Evolutionary conservation across 2,888 invertebrate species (phyloP), one percentile per base, ranked within the genome.

Genomic region (Proisotoma minuta): DNA sequence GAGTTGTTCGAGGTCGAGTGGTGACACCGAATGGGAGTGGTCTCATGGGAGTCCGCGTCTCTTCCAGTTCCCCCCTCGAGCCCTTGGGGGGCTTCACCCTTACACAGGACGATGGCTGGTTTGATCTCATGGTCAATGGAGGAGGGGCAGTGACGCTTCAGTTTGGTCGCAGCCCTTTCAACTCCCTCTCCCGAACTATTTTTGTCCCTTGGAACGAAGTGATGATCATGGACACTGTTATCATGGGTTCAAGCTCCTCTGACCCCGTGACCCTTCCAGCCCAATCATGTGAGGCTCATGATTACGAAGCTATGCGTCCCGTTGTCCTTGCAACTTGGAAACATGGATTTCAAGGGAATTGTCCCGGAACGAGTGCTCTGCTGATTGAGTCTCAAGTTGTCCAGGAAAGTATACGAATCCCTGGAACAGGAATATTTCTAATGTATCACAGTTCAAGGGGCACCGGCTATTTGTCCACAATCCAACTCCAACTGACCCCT

Each of bases 51-150:
- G 96, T 97, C 8, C 84, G 97, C 70, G 96, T 99, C 3, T 91
- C 91, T 68, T 95, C 97, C 48, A 89, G 89, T 60, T 91, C 91
- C 3, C 89, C 94, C n/a, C 82, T 92, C 52, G 73, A 73, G 54
- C 71, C 72, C 10, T 54, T 71, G 8, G 96, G 95, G 82, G 98
- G 98, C 15, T 96, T 95, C 80, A 98, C 98, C 0, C 79, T 94
- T 62, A 93, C 94, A 2, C 82, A 92, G 63, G 91, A 91, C 72
- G 92, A 92, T 75, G 93, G 93, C 54, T 92, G 91, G 91, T 99
- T 99, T 81, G 99, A 99, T 80, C 84, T 99, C 56, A 84, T 99
- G 76, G 97, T 99, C 18, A 99, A 99, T 79, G 99, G 99, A n/a
- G 99, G 98, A 1, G 96, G 96, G 0, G 93, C 95, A 1, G 92